Base-by-base conservation (phyloP, 2,888 invertebrate species). In the Mythimna impura region DNA sequence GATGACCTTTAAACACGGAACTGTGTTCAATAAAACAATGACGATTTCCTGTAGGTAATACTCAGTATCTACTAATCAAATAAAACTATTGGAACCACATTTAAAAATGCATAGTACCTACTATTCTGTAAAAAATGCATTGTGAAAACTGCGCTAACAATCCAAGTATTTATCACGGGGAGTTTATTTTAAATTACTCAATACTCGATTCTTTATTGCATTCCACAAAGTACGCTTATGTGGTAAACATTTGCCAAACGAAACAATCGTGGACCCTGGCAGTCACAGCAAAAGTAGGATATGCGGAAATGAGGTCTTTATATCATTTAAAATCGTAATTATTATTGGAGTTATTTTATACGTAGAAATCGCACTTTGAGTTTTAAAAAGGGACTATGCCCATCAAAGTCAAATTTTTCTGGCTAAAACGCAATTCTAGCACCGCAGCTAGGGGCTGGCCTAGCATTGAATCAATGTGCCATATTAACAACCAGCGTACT, bases 1-100 rank as follows among this genome's bases (percentile, higher is more conserved):
- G 20, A 63, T 0, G 71, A 76, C 76, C 76, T 81, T 17, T 80
- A 58, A 63, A 55, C 34, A 62, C 17, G 62, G 22, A 40, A 34
- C 12, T 62, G 2, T 72, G 3, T 58, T 72, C 73, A 64, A 76
- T 71, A 34, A 34, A 43, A 62, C 25, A 20, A 22, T 61, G 10
- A 61, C 47, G 61, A 22, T 47, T 3, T 3, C 30, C 1, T 36
- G 12, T 14, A 34, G 14, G 14, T 55, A 30, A 25, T 36, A 22
- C 25, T 34, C 8, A 10, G 9, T 55, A 25, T 14, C 14, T 14
- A 34, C 17, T 47, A 52, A 36, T 60, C 17, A 12, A 17, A 25
- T n/a, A 9, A 25, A 52, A 40, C 17, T n/a, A 34, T 5, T 25
- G 25, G 12, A 50, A n/a, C 9, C 2, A 20, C 3, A n/a, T 52